Evolutionary conservation across 1,140 invertebrate species (phyloP), one percentile per base, ranked within the genome.

Genomic region (Kradibia gibbosae): DNA sequence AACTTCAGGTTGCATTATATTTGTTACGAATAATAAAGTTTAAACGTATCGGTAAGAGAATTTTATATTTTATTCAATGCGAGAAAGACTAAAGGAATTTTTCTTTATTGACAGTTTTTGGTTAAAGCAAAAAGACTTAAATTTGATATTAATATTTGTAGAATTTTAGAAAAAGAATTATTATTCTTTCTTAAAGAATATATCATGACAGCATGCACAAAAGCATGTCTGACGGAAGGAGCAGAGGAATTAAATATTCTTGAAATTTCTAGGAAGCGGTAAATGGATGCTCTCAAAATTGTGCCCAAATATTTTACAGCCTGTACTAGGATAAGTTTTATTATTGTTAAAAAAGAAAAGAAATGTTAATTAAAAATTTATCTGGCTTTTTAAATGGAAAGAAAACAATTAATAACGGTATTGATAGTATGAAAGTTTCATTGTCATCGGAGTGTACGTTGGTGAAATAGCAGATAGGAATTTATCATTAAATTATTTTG

Each of bases 241-340:
- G 62, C n/a, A 13, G 62, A 67, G 62, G 34, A 67, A 36, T 67
- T n/a, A 39, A 67, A 39, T 67, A 39, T 67, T 67, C 62, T 67
- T 39, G 62, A 67, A n/a, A 67, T 39, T 67, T 67, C 62, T 36
- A 67, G 62, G 62, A 67, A 67, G 34, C 62, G 62, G 39, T 67
- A 39, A 67, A 67, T 67, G 34, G 20, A 39, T 39, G 20, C 34
- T 67, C 34, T 67, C 34, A 67, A 67, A 39, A 34, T 36, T 67
- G 62, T 39, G 62, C 36, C 62, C 36, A 67, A 67, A 67, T 67
- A 67, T 67, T 39, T 67, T 8, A n/a, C 62, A 67, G 34, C 39
- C 34, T 28, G 22, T 67, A 39, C 62, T 10, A 36, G 28, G 1
- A 65, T 11, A 34, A 2, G 31, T 45, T 13, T 20, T 22, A 53